phyloP scores from a whole-genome alignment of 2,113 vertebrate species.

The Paralichthys olivaceus region DNA sequence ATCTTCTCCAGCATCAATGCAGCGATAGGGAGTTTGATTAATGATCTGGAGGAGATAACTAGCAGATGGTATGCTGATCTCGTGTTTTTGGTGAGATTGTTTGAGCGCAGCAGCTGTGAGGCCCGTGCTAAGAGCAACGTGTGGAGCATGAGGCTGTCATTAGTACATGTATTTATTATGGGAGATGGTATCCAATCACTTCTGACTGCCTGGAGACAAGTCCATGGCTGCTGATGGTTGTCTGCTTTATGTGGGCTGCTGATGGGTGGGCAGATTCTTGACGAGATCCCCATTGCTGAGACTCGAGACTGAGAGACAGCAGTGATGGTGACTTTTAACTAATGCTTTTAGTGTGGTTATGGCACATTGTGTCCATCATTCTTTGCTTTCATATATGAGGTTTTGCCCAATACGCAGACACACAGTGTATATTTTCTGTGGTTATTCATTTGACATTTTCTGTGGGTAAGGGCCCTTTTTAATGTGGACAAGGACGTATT shows the following conservation, averaged over 20 bases:
- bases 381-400: slow-evolving; percentile 37
- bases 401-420: slow-evolving; percentile 19
- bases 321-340: slow-evolving; percentile 44
- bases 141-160: slow-evolving; percentile 63
- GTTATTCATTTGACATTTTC: slow-evolving; percentile 45
- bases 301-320: slow-evolving; percentile 3
- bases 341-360: slow-evolving; percentile 61
- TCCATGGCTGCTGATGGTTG: slow-evolving; percentile 46
- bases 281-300: neutral
- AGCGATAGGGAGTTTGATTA: slow-evolving; percentile 77
- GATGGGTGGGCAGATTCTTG: slow-evolving; percentile 56
- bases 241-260: slow-evolving; percentile 31
- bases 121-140: slow-evolving; percentile 43
- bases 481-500: slow-evolving; percentile 42
- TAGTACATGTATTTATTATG: slow-evolving; percentile 58
- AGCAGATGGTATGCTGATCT: slow-evolving; percentile 75
- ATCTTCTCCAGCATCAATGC: slow-evolving; percentile 52
- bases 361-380: slow-evolving; percentile 31
- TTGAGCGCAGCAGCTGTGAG: slow-evolving; percentile 59
- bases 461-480: slow-evolving; percentile 30
- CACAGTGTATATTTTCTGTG: slow-evolving; percentile 17
- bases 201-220: slow-evolving; percentile 55
- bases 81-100: slow-evolving; percentile 65
- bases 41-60: slow-evolving; percentile 68
- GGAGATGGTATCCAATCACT: slow-evolving; percentile 48